Conservation (phyloP, 2,113 vertebrate species). For the Galbula dea region DNA sequence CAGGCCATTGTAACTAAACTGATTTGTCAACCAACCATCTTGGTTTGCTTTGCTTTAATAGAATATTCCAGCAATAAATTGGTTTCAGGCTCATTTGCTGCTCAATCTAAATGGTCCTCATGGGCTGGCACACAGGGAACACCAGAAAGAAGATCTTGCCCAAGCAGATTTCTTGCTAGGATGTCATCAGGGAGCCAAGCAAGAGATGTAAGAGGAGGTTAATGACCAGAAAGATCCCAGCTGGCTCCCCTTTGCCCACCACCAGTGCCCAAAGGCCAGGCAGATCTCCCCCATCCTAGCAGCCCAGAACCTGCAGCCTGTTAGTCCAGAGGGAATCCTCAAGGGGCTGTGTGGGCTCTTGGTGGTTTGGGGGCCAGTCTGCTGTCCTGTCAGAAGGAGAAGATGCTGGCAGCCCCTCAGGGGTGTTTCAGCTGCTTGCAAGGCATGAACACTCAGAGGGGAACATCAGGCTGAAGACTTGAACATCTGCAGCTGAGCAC, state of each 20-base stretch:
- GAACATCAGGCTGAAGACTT: not conserved
- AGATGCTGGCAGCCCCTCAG: not conserved
- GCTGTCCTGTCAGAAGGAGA: not conserved
- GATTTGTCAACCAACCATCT: not conserved
- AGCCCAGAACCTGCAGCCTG: not conserved
- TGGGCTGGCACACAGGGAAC: not conserved
- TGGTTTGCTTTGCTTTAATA: constrained; percentile 4
- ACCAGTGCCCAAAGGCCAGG: rapidly evolving
- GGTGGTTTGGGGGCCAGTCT: not conserved
- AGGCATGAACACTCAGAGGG: not conserved
- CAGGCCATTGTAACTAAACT: not conserved
- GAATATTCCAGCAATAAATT: not conserved
- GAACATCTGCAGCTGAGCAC: not conserved
- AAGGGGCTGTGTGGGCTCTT: not conserved
- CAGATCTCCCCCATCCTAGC: rapidly evolving
- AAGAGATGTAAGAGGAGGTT: not conserved
- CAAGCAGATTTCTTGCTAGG: not conserved
- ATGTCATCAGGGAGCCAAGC: not conserved
- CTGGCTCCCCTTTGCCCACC: not conserved
- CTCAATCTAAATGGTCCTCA: not conserved
- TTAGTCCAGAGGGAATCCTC: not conserved
- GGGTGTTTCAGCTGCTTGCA: not conserved
- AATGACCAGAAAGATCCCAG: not conserved
- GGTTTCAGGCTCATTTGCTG: not conserved
- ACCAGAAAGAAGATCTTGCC: not conserved